Conservation (phyloP, 53 echinoderm and acorn worm genomes). For the Zoroaster sp. region DNA sequence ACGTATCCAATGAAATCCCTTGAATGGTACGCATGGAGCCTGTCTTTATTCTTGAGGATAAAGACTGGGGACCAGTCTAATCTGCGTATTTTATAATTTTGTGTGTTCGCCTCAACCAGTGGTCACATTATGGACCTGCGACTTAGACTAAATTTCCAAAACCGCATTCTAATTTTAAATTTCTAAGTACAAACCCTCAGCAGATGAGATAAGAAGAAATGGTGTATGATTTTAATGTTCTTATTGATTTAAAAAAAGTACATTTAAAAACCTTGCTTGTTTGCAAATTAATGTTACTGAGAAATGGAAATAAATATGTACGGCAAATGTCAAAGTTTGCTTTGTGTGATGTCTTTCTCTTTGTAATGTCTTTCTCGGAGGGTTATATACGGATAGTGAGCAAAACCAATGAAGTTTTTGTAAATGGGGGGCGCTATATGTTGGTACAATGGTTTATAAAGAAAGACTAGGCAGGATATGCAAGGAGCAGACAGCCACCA, state of each 20-base stretch:
- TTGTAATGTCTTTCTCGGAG: too few species aligned
- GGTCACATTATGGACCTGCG: neutral
- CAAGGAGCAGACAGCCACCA: neutral
- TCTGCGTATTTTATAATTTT: too few species aligned
- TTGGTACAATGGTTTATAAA: neutral
- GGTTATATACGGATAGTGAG: too few species aligned
- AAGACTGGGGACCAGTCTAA: too few species aligned
- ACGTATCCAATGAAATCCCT: too few species aligned
- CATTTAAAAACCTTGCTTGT: slow-evolving; percentile 21
- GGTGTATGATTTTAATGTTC: neutral
- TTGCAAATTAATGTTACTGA: slow-evolving; percentile 8
- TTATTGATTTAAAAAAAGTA: neutral
- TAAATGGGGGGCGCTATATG: neutral
- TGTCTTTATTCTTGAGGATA: too few species aligned
- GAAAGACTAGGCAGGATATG: neutral
- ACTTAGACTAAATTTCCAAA: neutral
- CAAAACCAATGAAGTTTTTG: neutral
- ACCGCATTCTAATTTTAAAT: neutral
- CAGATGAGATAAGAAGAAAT: neutral
- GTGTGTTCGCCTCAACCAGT: neutral
- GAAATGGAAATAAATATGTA: slow-evolving; percentile 36
- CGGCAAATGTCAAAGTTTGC: slow-evolving; percentile 45
- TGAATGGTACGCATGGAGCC: too few species aligned
- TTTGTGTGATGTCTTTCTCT: neutral
- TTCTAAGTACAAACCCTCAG: neutral